These are phyloP conservation scores for Eumaeus atala DNA, from an alignment of 1,140 invertebrate species.

Conservation along the genomic window DNA sequence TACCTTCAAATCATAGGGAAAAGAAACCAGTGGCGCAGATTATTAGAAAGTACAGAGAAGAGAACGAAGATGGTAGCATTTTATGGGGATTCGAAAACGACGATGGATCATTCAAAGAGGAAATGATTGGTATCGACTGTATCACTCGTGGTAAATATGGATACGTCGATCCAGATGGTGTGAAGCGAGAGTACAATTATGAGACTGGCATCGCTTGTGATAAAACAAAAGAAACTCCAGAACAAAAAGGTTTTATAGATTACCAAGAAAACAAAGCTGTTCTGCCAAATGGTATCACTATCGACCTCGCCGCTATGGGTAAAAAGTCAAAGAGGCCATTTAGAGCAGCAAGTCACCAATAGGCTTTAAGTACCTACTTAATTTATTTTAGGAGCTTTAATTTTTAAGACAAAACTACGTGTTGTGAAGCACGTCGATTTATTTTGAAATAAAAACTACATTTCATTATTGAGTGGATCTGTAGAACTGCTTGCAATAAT, in stretches of 20 bases:
- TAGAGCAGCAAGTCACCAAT: conserved; percentile 56
- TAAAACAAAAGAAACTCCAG: conserved; percentile 76
- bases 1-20: conserved; percentile 51
- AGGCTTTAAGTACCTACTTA: conserved; percentile 44
- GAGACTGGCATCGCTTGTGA: conserved; percentile 82
- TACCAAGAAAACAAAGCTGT: conserved; percentile 82
- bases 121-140: conserved; percentile 86
- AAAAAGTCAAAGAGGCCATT: conserved; percentile 80
- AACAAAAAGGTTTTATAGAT: conserved; percentile 80
- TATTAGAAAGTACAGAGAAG: conserved; percentile 82
- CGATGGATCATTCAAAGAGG: conserved; percentile 86
- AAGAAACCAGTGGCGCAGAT: conserved; percentile 84
- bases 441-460: conserved; percentile 13
- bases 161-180: conserved; percentile 87
- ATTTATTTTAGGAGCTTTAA: conserved; percentile 68
- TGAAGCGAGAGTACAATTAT: conserved; percentile 82
- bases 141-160: conserved; percentile 88
- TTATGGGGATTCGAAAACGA: conserved; percentile 92
- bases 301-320: conserved; percentile 80
- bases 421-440: conserved; percentile 4
- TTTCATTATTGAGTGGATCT: conserved; percentile 23
- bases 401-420: conserved; percentile 36
- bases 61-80: conserved; percentile 87
- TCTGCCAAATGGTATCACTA: conserved; percentile 80
- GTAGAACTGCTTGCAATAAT: conserved; percentile 18